Base-by-base conservation (phyloP, 2,113 vertebrate species). In the Carassius auratus region DNA sequence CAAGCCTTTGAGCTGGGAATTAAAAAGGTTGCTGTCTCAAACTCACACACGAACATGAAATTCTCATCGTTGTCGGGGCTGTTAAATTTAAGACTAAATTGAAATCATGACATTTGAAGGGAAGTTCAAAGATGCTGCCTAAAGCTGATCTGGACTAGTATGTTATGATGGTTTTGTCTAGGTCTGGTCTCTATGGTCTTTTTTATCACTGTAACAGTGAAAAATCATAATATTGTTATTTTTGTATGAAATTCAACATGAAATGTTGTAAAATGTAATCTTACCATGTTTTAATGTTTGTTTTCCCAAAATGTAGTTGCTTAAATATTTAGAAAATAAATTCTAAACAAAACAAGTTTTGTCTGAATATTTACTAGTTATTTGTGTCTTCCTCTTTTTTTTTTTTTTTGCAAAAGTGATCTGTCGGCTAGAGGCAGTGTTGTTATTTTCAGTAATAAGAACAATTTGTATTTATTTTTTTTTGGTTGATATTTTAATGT, bases 1-100 rank as follows among this genome's bases (percentile, higher is more conserved):
- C 95, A 95, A 88, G 97, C 96, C 87, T 97, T 98, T 89, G 96
- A 98, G 90, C 91, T 95, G 61, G 96, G 97, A 92, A 97, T 98
- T 93, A 96, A 95, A 94, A 98, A 97, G 97, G 97, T 98, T 45
- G 38, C 33, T 59, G 68, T 78, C 81, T 42, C 90, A 89, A 61
- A 71, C 84, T 85, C 50, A 1, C 64, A 71, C 62, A 83, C 71
- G 85, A 15, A 62, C 36, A 6, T 52, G 19, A 5, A n/a, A 61
- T 79, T 62, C 50, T 77, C 30, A 26, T 23, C n/a, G 17, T 50
- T 30, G 42, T 45, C 66, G 1, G 14, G 14, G 14, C 19, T 36
- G 66, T n/a, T 69, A 17, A 38, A 38, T 48, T 69, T 19, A 36
- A 33, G 21, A 50, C 74, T 76, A 17, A 50, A 76, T 52, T 30